These are phyloP conservation scores for Euwallacea fornicatus DNA, from an alignment of 1,140 invertebrate species.

Conservation along the genomic window DNA sequence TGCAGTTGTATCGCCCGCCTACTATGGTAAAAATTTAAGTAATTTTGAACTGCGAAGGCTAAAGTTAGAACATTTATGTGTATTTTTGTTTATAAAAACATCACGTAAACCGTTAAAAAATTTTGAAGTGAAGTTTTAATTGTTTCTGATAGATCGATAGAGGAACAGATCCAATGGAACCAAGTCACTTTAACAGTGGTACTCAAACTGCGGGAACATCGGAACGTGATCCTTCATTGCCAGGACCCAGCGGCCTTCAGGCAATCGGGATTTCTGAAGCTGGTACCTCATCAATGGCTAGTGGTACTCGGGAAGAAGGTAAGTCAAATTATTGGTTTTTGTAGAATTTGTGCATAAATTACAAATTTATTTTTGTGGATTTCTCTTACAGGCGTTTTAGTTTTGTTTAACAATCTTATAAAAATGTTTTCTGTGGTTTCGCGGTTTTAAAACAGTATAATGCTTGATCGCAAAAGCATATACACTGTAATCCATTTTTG, in stretches of 20 bases:
- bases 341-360: neutral
- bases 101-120: too few species aligned
- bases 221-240: conserved; percentile 14
- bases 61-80: neutral
- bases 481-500: too few species aligned
- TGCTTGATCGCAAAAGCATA: too few species aligned
- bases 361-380: neutral
- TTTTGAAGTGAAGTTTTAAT: neutral
- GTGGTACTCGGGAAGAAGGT: neutral
- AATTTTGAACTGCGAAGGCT: neutral
- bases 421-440: too few species aligned
- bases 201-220: conserved; percentile 41
- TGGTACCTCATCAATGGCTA: neutral
- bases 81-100: neutral
- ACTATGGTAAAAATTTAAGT: conserved; percentile 50
- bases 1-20: conserved; percentile 55
- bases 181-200: conserved; percentile 41
- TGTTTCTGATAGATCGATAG: conserved; percentile 59
- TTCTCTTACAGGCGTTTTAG: neutral
- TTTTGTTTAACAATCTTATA: too few species aligned
- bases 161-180: conserved; percentile 69
- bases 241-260: conserved; percentile 30
- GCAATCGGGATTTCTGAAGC: neutral
- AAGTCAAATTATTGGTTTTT: neutral
- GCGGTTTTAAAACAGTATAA: too few species aligned